A percentile compares a stretch with the other conserved stretches of the same genome.
These are phyloP conservation scores for Heterodera filipjevi DNA, from an alignment of 2,888 invertebrate species.

Conservation along the genomic window DNA sequence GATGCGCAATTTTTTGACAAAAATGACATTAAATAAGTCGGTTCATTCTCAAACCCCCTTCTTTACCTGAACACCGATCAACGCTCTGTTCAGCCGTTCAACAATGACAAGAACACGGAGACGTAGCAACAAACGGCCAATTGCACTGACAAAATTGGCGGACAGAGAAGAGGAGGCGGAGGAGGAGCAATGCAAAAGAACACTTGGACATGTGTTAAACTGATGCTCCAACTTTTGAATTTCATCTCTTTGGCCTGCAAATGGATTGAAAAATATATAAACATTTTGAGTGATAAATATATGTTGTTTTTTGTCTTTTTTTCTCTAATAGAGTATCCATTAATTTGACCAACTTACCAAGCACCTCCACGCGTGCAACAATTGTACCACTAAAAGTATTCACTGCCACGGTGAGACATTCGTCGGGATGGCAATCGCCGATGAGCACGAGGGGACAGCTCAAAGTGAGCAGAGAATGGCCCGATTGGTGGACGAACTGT, in stretches of 20 bases:
- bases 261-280: background rate
- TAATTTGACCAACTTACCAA: conserved; percentile 27
- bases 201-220: background rate
- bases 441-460: conserved; percentile 47
- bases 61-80: conserved; percentile 48
- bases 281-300: too few relatives aligned
- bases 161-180: background rate
- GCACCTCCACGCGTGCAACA: conserved; percentile 47
- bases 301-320: too few relatives aligned
- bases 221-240: conserved; percentile 39
- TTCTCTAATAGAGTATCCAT: too few relatives aligned
- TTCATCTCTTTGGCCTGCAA: conserved; percentile 35
- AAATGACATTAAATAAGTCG: background rate
- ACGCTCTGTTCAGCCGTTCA: conserved; percentile 51
- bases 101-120: conserved; percentile 52
- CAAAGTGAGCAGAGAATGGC: conserved; percentile 51
- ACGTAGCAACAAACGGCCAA: conserved; percentile 17
- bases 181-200: background rate
- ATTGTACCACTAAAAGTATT: conserved; percentile 59
- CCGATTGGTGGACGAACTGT: conserved; percentile 36
- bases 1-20: too few relatives aligned
- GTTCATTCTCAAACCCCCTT: background rate
- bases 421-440: conserved; percentile 38
- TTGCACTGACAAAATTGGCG: conserved; percentile 8
- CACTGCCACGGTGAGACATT: conserved; percentile 50